Evolutionary conservation across 2,888 invertebrate genomes (phyloP), one percentile per base, ranked within the genome.

Genomic region (Scrobipalpa atriplicella): DNA sequence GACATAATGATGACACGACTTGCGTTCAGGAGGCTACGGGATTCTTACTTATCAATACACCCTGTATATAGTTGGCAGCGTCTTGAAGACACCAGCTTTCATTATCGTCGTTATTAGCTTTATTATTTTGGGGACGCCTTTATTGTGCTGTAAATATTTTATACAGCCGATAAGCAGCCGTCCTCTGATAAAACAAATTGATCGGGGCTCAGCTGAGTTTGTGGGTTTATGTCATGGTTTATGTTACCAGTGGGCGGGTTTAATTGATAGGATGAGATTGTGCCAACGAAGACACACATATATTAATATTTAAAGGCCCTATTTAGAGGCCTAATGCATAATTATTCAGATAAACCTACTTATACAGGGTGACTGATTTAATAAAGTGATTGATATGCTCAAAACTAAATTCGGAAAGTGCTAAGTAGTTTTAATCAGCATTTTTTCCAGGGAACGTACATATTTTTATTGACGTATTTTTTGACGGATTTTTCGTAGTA

Each of bases 71-170:
- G 11, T 0, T 3, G 43, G 51, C 38, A 62, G 77, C 77, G 78
- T 78, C 78, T 74, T 8, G 47, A 47, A 47, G 47, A 47, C 47
- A 47, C 75, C 73, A 79, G 75, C 79, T 80, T 81, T 79, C 79
- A 85, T 81, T 90, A 89, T 89, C 85, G 73, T 76, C 74, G 79
- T 86, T 89, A 87, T 89, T 85, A 84, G 82, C 79, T 85, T 84
- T 87, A 86, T 89, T 89, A 88, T 90, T 85, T 86, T 81, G 77
- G 81, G 78, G 82, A 84, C 82, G 85, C 82, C 80, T 91, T 82
- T 91, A 91, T 90, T 86, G 84, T 87, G 88, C 85, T 87, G 88
- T 92, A 89, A 91, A 92, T 91, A 91, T 89, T 92, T 89, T 87
- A 91, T 87, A 81, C 78, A 75, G 74, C 77, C 77, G 90, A 91